Evolutionary conservation across 2,888 invertebrate genomes (phyloP).

Genomic region (Polymixis lichenea): DNA sequence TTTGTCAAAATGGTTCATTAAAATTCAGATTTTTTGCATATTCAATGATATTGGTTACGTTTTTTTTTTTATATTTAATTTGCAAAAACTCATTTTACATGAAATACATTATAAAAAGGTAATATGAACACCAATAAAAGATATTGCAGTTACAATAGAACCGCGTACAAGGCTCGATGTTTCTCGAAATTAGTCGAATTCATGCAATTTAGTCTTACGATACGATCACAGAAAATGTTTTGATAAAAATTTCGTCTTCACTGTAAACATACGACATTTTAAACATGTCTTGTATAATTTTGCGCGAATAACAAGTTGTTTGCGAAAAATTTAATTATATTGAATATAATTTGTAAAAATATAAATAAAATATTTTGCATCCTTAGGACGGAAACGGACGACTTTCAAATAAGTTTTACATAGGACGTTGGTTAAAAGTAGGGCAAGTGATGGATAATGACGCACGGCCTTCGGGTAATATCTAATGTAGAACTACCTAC

Average conservation of each 20-base stretch:
- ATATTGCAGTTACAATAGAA: slow-evolving; percentile 39
- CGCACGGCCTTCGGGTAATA: not conserved
- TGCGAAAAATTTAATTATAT: not conserved
- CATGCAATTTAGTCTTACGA: slow-evolving; percentile 59
- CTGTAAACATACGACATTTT: slow-evolving; percentile 32
- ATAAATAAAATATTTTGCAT: slow-evolving; percentile 66
- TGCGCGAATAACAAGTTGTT: slow-evolving; percentile 57
- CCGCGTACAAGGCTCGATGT: slow-evolving; percentile 57
- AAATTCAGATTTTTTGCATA: slow-evolving; percentile 20
- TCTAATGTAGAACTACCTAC: slow-evolving; percentile 34
- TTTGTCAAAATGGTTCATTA: slow-evolving; percentile 12
- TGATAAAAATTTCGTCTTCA: slow-evolving; percentile 39
- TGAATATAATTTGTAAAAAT: slow-evolving; percentile 50
- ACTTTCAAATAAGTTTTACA: slow-evolving; percentile 50
- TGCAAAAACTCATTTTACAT: slow-evolving; percentile 22
- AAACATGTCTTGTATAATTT: slow-evolving; percentile 51
- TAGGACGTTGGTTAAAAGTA: slow-evolving; percentile 59
- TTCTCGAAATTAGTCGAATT: slow-evolving; percentile 51
- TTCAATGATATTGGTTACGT: not conserved
- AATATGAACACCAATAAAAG: slow-evolving; percentile 52
- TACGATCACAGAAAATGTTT: slow-evolving; percentile 65
- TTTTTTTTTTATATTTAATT: slow-evolving; percentile 6
- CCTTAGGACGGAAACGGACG: slow-evolving; percentile 78
- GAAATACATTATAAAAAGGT: slow-evolving; percentile 43
- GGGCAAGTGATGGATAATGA: slow-evolving; percentile 16